Conservation (phyloP, 2,888 invertebrate species). For the Eristalis pertinax region DNA sequence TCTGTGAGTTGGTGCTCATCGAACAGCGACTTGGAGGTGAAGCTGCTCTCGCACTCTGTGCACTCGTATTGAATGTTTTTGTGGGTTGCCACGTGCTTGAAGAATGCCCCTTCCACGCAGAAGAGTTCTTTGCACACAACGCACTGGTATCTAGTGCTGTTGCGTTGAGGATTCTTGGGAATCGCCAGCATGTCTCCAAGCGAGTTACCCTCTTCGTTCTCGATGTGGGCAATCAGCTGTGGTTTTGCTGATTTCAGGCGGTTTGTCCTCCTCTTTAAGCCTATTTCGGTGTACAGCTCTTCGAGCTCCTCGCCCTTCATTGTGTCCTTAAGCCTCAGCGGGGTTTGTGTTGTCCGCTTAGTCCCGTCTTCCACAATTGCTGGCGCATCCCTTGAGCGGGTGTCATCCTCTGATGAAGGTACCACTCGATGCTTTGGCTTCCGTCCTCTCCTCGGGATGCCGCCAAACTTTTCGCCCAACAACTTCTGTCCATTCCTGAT, state of each 20-base stretch:
- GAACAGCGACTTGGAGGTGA: slow-evolving; percentile 82
- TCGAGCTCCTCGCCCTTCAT: slow-evolving; percentile 90
- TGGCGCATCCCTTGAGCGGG: slow-evolving; percentile 82
- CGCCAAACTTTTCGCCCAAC: slow-evolving; percentile 79
- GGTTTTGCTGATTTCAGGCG: background rate
- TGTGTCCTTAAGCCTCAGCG: slow-evolving; percentile 84
- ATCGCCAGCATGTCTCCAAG: slow-evolving; percentile 43
- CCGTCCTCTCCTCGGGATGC: slow-evolving; percentile 76
- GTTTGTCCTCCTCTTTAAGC: slow-evolving; percentile 84
- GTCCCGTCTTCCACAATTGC: background rate
- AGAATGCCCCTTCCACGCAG: slow-evolving; percentile 82
- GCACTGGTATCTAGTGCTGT: slow-evolving; percentile 76
- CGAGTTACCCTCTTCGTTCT: slow-evolving; percentile 79
- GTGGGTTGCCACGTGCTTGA: slow-evolving; percentile 85
- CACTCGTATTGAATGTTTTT: slow-evolving; percentile 85
- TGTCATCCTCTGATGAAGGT: slow-evolving; percentile 30
- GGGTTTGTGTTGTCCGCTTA: slow-evolving; percentile 85
- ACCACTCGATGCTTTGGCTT: background rate
- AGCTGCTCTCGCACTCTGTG: slow-evolving; percentile 82
- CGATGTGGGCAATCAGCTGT: slow-evolving; percentile 34
- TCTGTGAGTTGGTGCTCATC: slow-evolving; percentile 83
- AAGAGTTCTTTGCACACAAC: slow-evolving; percentile 82
- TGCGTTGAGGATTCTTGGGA: background rate
- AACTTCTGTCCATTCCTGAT: slow-evolving; percentile 86
- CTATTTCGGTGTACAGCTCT: slow-evolving; percentile 87